These are phyloP conservation scores for Lytechinus variegatus DNA, from an alignment of 35 echinoderm and acorn worm genomes.

Conservation along the genomic window DNA sequence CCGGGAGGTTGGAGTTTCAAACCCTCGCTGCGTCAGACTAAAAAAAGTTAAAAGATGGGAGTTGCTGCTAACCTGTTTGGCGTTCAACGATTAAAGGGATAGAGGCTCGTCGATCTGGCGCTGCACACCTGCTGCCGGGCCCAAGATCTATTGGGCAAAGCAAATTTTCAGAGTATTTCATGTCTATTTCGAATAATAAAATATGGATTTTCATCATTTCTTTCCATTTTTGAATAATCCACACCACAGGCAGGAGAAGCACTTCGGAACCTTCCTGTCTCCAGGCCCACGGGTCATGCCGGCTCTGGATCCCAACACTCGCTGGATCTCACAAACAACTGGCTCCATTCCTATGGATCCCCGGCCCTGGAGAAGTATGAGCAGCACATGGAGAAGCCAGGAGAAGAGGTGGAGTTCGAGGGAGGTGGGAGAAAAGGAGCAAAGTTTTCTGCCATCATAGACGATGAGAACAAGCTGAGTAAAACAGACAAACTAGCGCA, in stretches of 20 bases:
- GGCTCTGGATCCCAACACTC: conserved; percentile 2
- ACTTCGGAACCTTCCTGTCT: background rate
- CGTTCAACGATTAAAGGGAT: too few relatives aligned
- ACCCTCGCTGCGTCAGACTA: too few relatives aligned
- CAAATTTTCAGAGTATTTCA: too few relatives aligned
- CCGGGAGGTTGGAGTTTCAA: too few relatives aligned
- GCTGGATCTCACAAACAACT: background rate
- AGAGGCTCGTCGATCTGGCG: too few relatives aligned
- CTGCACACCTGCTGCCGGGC: too few relatives aligned
- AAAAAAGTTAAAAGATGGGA: too few relatives aligned
- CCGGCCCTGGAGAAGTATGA: conserved; percentile 23
- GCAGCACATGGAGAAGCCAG: conserved; percentile 27
- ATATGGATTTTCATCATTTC: too few relatives aligned
- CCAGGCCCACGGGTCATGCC: background rate
- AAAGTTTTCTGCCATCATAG: background rate
- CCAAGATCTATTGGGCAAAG: too few relatives aligned
- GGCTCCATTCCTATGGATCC: background rate
- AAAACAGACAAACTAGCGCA: conserved; percentile 35
- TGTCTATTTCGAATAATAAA: too few relatives aligned
- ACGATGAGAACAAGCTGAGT: background rate
- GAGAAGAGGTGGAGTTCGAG: background rate
- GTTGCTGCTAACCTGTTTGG: too few relatives aligned
- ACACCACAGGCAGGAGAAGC: conserved; percentile 19
- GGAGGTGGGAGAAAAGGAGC: conserved; percentile 32
- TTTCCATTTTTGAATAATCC: too few relatives aligned